Base-by-base conservation (phyloP, 2,797 vertebrate genomes). In the Cheirogaleus major region DNA sequence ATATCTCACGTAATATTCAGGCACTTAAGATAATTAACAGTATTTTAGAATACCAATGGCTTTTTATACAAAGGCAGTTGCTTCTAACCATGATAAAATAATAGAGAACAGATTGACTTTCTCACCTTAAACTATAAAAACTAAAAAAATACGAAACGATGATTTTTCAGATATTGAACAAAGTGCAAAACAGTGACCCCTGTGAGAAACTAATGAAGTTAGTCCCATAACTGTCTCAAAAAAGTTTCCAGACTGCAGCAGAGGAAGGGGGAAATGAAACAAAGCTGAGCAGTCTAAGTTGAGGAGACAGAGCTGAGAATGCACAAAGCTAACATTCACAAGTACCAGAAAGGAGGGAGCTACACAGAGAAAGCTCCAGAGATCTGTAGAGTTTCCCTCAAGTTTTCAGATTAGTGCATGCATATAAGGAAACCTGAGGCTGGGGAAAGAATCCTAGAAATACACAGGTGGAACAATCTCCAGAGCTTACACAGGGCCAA, bases 111-210 rank as follows among this genome's bases (percentile, higher is more conserved):
- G 38, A 90, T 14, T 65, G 27, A 70, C 52, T 84, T 65, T 89
- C 63, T 25, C 38, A 48, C 41, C 50, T 84, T 88, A 63, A 93
- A 82, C 27, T 92, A 63, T 8, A 87, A 88, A 92, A 83, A 70
- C 7, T 55, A 25, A 52, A 63, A 52, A 91, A 89, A 76, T 45
- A 86, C 35, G 11, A 79, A 81, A 88, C 41, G 89, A 81, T 52
- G 10, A 81, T 59, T 89, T 95, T 95, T 95, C 59, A 96, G 52
- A 85, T 43, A 86, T 0, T 88, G 41, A 48, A 96, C 7, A 79
- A 59, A 82, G 32, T 48, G 1, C 22, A 92, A 50, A 85, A 80
- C 73, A 89, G 41, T 45, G 32, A 73, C 38, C 75, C 75, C 17
- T 35, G n/a, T 30, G 35, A 95, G 25, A 95, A 85, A 80, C 57